Evolutionary conservation across 2,113 vertebrate species (phyloP).

Genomic region (Myrmophylax atrothorax): DNA sequence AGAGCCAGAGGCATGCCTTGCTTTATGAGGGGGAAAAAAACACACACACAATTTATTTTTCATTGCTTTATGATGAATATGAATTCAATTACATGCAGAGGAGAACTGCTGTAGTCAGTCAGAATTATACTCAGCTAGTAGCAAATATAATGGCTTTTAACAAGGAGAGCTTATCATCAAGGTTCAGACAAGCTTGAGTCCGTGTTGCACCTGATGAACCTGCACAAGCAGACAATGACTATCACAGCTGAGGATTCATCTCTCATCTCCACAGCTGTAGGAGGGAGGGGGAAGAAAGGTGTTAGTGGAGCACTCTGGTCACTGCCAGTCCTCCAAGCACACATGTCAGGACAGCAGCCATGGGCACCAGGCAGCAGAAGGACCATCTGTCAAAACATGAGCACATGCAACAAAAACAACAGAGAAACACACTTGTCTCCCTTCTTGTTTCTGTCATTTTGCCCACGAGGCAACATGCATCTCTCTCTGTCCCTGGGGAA

Average conservation of each 20-base stretch:
- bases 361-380: neutral
- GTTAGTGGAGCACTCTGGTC: neutral
- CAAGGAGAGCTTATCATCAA: slow-evolving; percentile 73
- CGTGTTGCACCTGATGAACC: slow-evolving; percentile 39
- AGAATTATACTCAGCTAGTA: slow-evolving; percentile 57
- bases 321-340: neutral
- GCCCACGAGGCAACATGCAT: neutral
- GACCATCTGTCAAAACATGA: neutral
- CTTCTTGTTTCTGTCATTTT: neutral
- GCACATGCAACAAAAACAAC: neutral
- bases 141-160: slow-evolving; percentile 61
- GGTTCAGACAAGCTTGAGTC: slow-evolving; percentile 66
- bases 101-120: slow-evolving; percentile 54
- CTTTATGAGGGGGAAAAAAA: slow-evolving; percentile 53
- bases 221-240: neutral
- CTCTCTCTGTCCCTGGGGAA: neutral
- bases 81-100: slow-evolving; percentile 72
- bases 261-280: neutral
- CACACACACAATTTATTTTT: slow-evolving; percentile 70
- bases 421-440: neutral
- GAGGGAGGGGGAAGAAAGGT: neutral
- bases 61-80: slow-evolving; percentile 69
- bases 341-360: neutral
- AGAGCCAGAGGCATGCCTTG: slow-evolving; percentile 43
- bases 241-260: neutral